These are phyloP conservation scores for Platalea minor DNA, from an alignment of 2,797 vertebrate species.

Conservation along the genomic window DNA sequence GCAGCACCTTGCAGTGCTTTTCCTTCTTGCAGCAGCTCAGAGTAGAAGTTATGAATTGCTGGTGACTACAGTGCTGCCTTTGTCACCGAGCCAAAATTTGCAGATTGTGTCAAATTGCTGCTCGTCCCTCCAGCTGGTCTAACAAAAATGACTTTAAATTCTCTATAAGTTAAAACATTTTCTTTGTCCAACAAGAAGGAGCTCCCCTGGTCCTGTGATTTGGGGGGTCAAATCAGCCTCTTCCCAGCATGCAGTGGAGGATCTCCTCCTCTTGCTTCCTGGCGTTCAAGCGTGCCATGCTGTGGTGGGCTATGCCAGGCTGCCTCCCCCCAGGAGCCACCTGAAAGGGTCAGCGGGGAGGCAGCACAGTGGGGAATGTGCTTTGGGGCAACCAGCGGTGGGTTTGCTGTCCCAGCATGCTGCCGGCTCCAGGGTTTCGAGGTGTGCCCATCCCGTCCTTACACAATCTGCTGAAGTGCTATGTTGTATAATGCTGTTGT, in stretches of 20 bases:
- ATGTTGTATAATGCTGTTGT: constrained; percentile 28
- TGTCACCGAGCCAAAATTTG: not conserved
- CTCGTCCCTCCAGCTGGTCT: not conserved
- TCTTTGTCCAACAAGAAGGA: not conserved
- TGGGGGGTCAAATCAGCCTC: not conserved
- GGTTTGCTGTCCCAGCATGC: not conserved
- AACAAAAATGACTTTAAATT: not conserved
- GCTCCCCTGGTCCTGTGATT: not conserved
- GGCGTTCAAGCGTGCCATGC: fast-evolving
- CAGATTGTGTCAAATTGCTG: not conserved
- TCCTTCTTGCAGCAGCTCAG: not conserved
- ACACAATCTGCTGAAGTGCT: not conserved
- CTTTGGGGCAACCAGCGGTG: not conserved
- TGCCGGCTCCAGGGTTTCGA: not conserved
- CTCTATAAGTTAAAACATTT: not conserved
- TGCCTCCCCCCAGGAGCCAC: not conserved
- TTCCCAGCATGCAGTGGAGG: fast-evolving
- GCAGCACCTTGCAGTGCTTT: not conserved
- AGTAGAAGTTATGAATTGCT: not conserved
- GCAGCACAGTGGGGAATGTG: fast-evolving
- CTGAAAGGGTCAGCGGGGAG: not conserved
- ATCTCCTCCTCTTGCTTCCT: not conserved
- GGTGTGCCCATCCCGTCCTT: not conserved
- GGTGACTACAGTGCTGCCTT: not conserved
- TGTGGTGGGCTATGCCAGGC: fast-evolving